These are phyloP conservation scores for Grammomys dolichurus DNA, from an alignment of 2,113 vertebrate genomes.

Conservation along the genomic window DNA sequence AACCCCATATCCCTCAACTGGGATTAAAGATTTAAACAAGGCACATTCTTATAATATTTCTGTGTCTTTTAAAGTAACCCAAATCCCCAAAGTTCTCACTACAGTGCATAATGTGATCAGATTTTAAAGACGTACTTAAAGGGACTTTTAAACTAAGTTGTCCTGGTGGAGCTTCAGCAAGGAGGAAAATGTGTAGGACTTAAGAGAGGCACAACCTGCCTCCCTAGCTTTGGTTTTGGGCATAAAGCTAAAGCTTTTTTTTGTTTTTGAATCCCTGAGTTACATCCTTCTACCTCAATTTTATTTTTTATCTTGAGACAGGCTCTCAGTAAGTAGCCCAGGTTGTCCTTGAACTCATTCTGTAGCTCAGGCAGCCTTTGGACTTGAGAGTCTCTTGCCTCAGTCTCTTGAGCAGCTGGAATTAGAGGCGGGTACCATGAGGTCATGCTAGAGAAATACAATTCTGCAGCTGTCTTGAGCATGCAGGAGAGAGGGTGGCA, in stretches of 20 bases:
- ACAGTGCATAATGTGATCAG: too few species aligned
- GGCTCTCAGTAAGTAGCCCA: background rate
- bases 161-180: slow-evolving; percentile 32
- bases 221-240: background rate
- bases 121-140: background rate
- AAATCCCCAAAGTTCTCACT: too few species aligned
- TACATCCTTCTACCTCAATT: background rate
- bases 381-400: background rate
- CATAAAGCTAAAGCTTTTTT: background rate
- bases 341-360: background rate
- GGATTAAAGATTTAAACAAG: too few species aligned
- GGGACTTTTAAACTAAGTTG: background rate
- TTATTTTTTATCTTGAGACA: background rate
- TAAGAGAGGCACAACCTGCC: background rate
- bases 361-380: background rate
- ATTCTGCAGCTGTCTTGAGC: slow-evolving; percentile 20
- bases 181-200: background rate
- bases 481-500: background rate
- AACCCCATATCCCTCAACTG: too few species aligned
- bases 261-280: too few species aligned
- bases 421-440: background rate
- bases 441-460: background rate
- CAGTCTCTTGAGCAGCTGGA: background rate
- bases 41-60: too few species aligned
- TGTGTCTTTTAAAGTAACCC: too few species aligned